A percentile compares a stretch with the other conserved stretches of the same genome.
phyloP scores from a whole-genome alignment of 2,888 invertebrate species.

The Cerastis rubricosa region DNA sequence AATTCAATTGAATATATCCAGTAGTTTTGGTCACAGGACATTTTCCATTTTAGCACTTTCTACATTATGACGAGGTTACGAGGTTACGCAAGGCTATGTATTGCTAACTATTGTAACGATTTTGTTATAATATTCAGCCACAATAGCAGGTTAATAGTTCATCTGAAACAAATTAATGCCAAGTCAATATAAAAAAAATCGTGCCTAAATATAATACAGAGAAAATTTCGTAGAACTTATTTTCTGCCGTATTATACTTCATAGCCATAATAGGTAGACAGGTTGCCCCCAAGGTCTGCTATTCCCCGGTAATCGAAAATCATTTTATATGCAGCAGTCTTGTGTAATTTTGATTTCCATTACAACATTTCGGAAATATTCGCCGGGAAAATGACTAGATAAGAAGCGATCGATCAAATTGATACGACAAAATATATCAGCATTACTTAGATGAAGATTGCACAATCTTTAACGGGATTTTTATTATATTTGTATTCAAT shows the following conservation, averaged over 20 bases:
- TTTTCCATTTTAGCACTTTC: too few species aligned
- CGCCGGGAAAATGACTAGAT: slow-evolving; percentile 36
- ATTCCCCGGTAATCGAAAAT: background rate
- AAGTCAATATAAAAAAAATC: slow-evolving; percentile 1
- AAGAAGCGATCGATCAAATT: slow-evolving; percentile 56
- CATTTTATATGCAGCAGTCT: background rate
- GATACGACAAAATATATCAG: slow-evolving; percentile 45
- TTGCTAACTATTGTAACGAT: slow-evolving; percentile 38
- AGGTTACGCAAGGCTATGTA: slow-evolving; percentile 45
- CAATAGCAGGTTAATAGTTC: background rate
- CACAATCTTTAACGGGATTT: slow-evolving; percentile 19
- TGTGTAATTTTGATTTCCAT: slow-evolving; percentile 5
- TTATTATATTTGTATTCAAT: slow-evolving; percentile 10
- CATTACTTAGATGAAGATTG: slow-evolving; percentile 23
- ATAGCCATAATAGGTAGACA: slow-evolving; percentile 46
- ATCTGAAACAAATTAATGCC: background rate
- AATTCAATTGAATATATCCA: too few species aligned
- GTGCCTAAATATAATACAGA: background rate
- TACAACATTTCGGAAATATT: slow-evolving; percentile 3
- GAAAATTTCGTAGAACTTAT: background rate
- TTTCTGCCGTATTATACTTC: background rate
- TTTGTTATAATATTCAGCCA: slow-evolving; percentile 11
- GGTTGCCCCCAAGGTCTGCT: slow-evolving; percentile 29
- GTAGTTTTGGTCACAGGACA: too few species aligned
- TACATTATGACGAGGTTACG: slow-evolving; percentile 43